Base-by-base conservation (phyloP, 2,797 vertebrate species). In the Sebastes trivittatus region DNA sequence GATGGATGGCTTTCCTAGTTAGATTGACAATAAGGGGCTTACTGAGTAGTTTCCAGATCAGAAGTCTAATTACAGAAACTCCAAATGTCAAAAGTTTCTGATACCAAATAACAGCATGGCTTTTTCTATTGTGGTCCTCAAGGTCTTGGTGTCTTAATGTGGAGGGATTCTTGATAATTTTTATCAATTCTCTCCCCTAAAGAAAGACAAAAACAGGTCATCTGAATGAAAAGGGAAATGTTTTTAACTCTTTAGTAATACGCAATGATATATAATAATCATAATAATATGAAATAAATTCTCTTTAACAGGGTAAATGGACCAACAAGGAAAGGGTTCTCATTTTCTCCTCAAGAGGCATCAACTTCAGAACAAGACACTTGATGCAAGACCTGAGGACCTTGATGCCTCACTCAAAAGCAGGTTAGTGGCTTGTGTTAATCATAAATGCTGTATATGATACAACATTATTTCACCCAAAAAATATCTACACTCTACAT, bases 361-460 rank as follows among this genome's bases (percentile, higher is more conserved):
- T 99, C 89, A 97, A 96, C 93, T 99, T 97, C 93, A 97, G 98
- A 88, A 98, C 98, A 10, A 96, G 98, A 81, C 98, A 99, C 66
- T 82, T 99, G 76, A 99, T 99, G 98, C 96, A 98, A 71, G 98
- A 99, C 80, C 92, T 99, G 34, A 96, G 96, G 88, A 97, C 91
- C 2, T 72, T 99, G 87, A 98, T 99, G 98, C 98, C 98, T 55
- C 98, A 99, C 89, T 92, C 97, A 34, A 99, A 98, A 97, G 96
- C 97, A 92, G 98, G 98, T 98, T 5, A 20, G 84, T 80, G 4
- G 61, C 5, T 1, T 23, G 1, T 7, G 2, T 14, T 55, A 5
- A 20, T 34, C 6, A 52, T 8, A 11, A 16, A 16, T 16, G 6
- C 6, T 18, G 2, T 18, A 18, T 46, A 46, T 46, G 42, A 52